Percentiles rank a stretch among this genome's conserved stretches.
These are phyloP conservation scores for Jordanella pulchra DNA, from an alignment of 2,797 vertebrate species.

Conservation along the genomic window DNA sequence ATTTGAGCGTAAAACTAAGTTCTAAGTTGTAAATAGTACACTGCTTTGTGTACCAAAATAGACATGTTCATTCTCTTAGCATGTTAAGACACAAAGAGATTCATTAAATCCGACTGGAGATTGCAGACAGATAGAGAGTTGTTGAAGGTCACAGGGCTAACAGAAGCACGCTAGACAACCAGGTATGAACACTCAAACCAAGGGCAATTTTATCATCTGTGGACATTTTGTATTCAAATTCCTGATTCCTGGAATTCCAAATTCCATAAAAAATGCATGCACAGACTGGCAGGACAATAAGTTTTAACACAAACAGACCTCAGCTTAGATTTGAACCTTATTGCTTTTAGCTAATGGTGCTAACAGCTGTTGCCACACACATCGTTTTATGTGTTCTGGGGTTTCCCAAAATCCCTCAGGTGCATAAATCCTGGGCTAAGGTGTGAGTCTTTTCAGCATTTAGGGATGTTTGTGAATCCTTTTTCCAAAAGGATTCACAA, in stretches of 20 bases:
- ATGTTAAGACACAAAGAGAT: too few relatives aligned
- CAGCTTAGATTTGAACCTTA: not conserved
- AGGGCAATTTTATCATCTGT: too few relatives aligned
- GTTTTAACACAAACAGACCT: not conserved
- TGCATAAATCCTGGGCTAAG: not conserved
- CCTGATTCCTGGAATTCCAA: too few relatives aligned
- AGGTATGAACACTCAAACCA: not conserved
- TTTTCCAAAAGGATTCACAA: not conserved
- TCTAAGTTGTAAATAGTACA: not conserved
- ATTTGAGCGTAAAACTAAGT: not conserved
- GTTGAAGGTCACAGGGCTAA: not conserved
- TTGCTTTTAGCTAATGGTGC: not conserved
- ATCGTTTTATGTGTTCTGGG: not conserved
- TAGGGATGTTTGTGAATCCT: too few relatives aligned
- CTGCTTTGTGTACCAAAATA: not conserved
- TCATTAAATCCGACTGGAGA: too few relatives aligned
- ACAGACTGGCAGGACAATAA: not conserved
- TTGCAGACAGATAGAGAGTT: too few relatives aligned
- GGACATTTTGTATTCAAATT: too few relatives aligned
- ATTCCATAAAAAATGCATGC: not conserved
- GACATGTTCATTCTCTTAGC: too few relatives aligned
- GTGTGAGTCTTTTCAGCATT: not conserved
- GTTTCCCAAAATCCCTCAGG: not conserved
- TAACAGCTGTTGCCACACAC: not conserved
- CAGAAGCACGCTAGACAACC: not conserved